A percentile compares a stretch with the other conserved stretches of the same genome.
Evolutionary conservation across 1,140 invertebrate species (phyloP).

Genomic region (Drosophila equinoxialis): DNA sequence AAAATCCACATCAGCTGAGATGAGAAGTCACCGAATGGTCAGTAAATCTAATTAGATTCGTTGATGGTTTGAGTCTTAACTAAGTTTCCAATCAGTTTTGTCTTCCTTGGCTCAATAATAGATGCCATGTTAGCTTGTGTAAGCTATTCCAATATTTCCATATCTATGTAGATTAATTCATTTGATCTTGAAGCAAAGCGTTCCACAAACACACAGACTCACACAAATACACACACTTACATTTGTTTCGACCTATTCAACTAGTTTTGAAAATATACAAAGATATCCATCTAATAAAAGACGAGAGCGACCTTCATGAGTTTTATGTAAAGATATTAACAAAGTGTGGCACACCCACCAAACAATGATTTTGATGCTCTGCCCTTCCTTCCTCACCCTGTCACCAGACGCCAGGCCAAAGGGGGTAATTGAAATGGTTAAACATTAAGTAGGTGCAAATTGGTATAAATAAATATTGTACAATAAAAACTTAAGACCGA

Average conservation of each 20-base stretch:
- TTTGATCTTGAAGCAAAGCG: too few species aligned
- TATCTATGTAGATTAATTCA: neutral
- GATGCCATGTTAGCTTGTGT: neutral
- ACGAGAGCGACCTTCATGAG: neutral
- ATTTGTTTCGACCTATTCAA: neutral
- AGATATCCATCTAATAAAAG: neutral
- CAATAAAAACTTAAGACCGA: constrained; percentile 53
- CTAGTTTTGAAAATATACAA: constrained; percentile 1
- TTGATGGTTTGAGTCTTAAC: constrained; percentile 44
- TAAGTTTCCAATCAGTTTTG: constrained; percentile 12
- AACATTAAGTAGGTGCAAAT: constrained; percentile 60
- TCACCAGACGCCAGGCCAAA: too few species aligned
- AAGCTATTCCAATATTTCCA: neutral
- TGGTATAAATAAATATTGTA: constrained; percentile 43
- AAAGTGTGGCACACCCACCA: too few species aligned
- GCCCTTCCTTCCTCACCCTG: too few species aligned
- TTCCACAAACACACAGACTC: too few species aligned
- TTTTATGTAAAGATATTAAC: neutral
- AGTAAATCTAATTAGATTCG: constrained; percentile 15
- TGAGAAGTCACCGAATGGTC: neutral
- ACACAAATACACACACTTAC: too few species aligned
- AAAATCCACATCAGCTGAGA: constrained; percentile 16
- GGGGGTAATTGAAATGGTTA: neutral
- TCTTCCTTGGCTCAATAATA: neutral
- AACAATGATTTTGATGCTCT: neutral